These are phyloP conservation scores for Nothobranchius furzeri DNA, from an alignment of 2,113 vertebrate species.

Conservation along the genomic window DNA sequence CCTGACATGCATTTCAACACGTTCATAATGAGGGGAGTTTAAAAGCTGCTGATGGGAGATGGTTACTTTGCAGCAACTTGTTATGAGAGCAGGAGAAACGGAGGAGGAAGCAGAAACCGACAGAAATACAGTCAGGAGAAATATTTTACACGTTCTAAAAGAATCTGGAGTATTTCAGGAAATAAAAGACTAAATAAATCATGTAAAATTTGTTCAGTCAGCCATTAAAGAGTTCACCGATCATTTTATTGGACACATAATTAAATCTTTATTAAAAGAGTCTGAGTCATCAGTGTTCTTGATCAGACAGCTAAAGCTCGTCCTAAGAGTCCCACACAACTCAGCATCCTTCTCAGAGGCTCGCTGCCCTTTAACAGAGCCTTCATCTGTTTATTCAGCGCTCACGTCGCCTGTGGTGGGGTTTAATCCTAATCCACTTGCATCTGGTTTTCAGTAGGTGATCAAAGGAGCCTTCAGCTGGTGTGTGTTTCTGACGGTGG, in stretches of 20 bases:
- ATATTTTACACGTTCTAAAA: too few species aligned
- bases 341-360: not conserved
- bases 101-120: not conserved
- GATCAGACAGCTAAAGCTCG: too few species aligned
- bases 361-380: slow-evolving; percentile 63
- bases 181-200: too few species aligned
- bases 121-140: too few species aligned
- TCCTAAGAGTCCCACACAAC: too few species aligned
- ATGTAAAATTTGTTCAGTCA: too few species aligned
- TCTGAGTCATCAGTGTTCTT: too few species aligned
- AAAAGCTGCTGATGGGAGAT: not conserved
- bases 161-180: too few species aligned
- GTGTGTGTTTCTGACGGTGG: slow-evolving; percentile 4
- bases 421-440: slow-evolving; percentile 79
- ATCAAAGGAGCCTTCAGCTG: slow-evolving; percentile 39
- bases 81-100: not conserved
- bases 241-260: too few species aligned
- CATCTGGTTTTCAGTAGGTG: slow-evolving; percentile 67
- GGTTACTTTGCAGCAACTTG: not conserved
- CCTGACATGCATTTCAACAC: slow-evolving; percentile 11
- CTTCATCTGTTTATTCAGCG: slow-evolving; percentile 60
- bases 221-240: too few species aligned
- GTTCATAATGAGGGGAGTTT: not conserved
- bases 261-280: too few species aligned
- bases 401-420: slow-evolving; percentile 29